Percentiles rank a stretch among this genome's conserved stretches.
Conservation (phyloP, 2,888 invertebrate genomes). For the Leucoptera coffeella region DNA sequence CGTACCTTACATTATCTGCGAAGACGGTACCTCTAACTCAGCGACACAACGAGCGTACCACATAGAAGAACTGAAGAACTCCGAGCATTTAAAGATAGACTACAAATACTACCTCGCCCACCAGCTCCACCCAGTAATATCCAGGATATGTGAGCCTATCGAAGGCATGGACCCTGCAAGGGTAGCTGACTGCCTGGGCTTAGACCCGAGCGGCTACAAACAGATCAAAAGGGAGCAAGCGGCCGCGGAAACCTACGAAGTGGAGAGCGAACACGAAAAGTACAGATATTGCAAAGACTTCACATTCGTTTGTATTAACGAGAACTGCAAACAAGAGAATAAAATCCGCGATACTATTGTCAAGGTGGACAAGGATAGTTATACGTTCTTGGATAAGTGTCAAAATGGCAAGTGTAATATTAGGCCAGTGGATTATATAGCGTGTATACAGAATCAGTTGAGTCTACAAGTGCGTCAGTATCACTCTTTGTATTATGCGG, state of each 20-base stretch:
- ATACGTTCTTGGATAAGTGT: constrained; percentile 64
- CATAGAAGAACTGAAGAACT: constrained; percentile 77
- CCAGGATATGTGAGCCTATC: constrained; percentile 91
- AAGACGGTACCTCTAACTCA: constrained; percentile 73
- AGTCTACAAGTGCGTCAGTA: constrained; percentile 59
- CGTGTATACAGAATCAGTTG: constrained; percentile 68
- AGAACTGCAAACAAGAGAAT: constrained; percentile 53
- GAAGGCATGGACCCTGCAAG: constrained; percentile 87
- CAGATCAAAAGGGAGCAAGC: constrained; percentile 34
- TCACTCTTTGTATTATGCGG: constrained; percentile 69
- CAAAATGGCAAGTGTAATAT: constrained; percentile 62
- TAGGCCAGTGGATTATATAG: constrained; percentile 60
- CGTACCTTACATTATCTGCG: constrained; percentile 91
- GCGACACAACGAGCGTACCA: constrained; percentile 93
- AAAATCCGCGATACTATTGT: constrained; percentile 42
- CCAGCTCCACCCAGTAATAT: constrained; percentile 94
- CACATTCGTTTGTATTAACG: constrained; percentile 55
- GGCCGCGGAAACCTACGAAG: constrained; percentile 35
- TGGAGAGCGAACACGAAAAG: constrained; percentile 46
- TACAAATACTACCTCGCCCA: constrained; percentile 86
- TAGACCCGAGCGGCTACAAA: constrained; percentile 51
- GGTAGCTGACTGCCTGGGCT: constrained; percentile 84
- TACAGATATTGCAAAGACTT: constrained; percentile 59
- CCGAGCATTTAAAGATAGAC: constrained; percentile 69
- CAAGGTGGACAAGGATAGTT: constrained; percentile 26